Percentiles rank a stretch among this genome's conserved stretches.
phyloP scores from a whole-genome alignment of 2,113 vertebrate genomes.

The Erinaceus europaeus region DNA sequence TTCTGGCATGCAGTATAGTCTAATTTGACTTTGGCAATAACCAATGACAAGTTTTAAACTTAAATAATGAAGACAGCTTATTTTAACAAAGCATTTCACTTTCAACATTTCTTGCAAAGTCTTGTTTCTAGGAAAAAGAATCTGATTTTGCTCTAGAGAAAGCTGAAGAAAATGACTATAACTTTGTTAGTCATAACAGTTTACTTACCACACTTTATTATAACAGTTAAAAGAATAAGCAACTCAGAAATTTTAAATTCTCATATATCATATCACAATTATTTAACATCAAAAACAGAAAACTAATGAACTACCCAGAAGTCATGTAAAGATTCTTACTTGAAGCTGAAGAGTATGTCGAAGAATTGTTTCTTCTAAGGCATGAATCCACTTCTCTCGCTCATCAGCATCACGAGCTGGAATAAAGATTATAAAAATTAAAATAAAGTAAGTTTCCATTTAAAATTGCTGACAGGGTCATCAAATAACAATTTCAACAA shows the following conservation, averaged over 20 bases:
- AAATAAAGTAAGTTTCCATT: background rate
- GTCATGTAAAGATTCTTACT: conserved; percentile 81
- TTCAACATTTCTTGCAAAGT: background rate
- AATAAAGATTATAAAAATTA: conserved; percentile 53
- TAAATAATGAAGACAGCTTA: conserved; percentile 9
- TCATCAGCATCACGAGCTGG: conserved; percentile 99
- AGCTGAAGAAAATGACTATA: background rate
- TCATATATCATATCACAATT: background rate
- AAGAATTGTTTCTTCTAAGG: conserved; percentile 98
- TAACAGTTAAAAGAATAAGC: conserved; percentile 14
- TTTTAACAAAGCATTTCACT: conserved; percentile 49
- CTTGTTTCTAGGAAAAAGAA: conserved; percentile 43
- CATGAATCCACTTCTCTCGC: conserved; percentile 99
- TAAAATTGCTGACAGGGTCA: background rate
- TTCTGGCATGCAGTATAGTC: too few relatives aligned
- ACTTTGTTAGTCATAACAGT: background rate
- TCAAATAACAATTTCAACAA: background rate
- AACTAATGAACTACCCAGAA: background rate
- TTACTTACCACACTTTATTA: background rate
- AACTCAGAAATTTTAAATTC: conserved; percentile 37
- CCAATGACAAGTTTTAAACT: conserved; percentile 35
- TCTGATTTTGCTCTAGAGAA: conserved; percentile 20
- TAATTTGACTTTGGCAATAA: conserved; percentile 33
- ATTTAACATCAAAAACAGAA: background rate
- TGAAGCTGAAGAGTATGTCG: conserved; percentile 96